Conservation (phyloP, 2,113 vertebrate species). For the Lophura nycthemera region DNA sequence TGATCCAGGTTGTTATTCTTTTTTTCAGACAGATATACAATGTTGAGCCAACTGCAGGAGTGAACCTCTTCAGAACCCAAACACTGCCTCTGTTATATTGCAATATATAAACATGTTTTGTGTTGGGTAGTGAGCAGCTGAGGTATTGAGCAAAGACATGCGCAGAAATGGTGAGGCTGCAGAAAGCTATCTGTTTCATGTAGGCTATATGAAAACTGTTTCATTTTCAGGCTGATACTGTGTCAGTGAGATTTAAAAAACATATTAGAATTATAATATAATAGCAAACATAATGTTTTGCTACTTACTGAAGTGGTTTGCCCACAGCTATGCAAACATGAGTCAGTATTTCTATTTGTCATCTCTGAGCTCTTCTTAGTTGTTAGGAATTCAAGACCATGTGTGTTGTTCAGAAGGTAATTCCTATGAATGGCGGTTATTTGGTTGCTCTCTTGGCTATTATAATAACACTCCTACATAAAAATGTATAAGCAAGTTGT, state of each 20-base stretch:
- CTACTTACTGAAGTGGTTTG: not conserved
- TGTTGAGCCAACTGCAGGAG: constrained; percentile 1
- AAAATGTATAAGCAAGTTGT: not conserved
- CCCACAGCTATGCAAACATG: not conserved
- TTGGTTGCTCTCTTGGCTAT: not conserved
- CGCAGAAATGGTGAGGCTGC: not conserved
- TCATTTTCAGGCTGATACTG: not conserved
- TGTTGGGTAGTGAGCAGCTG: not conserved
- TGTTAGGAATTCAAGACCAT: not conserved
- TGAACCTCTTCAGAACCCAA: not conserved
- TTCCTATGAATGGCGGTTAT: not conserved
- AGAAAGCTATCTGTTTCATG: not conserved
- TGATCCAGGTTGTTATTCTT: constrained; percentile 17
- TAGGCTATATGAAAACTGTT: not conserved
- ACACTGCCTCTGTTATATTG: not conserved
- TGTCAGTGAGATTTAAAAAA: not conserved
- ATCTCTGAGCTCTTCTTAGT: not conserved
- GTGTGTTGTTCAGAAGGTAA: not conserved
- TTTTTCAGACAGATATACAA: not conserved
- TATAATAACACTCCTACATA: not conserved
- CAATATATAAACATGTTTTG: not conserved
- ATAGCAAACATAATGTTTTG: not conserved
- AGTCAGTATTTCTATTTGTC: not conserved
- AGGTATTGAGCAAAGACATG: not conserved
- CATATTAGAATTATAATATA: not conserved